Percentiles rank a stretch among this genome's conserved stretches.
Conservation (phyloP, 2,797 vertebrate genomes). For the Sebastes wilsoni region DNA sequence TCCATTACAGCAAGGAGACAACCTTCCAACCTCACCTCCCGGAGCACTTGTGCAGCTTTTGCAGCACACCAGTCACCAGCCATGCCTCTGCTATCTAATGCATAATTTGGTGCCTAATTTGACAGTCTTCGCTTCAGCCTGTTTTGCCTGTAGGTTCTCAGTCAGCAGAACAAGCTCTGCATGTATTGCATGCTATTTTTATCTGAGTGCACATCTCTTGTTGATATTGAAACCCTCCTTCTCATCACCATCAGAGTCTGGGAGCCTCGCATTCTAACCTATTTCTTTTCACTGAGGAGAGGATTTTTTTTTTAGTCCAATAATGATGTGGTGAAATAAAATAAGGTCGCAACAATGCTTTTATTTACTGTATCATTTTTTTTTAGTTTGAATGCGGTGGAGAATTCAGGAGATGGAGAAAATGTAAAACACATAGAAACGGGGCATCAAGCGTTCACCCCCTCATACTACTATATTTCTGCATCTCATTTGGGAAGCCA, state of each 20-base stretch:
- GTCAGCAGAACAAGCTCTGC: constrained; percentile 67
- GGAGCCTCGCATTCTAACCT: constrained; percentile 23
- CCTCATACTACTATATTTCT: constrained; percentile 6
- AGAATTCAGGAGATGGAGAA: neutral
- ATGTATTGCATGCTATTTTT: constrained; percentile 62
- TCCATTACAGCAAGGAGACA: constrained; percentile 50
- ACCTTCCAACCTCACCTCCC: constrained; percentile 45
- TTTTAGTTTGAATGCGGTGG: neutral
- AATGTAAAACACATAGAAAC: constrained; percentile 8
- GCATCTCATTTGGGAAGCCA: constrained; percentile 32
- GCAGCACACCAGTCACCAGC: constrained; percentile 51
- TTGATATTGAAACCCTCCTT: constrained; percentile 59
- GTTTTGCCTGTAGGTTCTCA: constrained; percentile 52
- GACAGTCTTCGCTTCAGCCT: constrained; percentile 62
- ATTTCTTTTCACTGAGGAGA: neutral
- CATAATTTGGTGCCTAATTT: constrained; percentile 76
- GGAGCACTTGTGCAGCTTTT: constrained; percentile 43
- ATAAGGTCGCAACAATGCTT: constrained; percentile 5
- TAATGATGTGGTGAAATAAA: constrained; percentile 30
- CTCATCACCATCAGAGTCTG: constrained; percentile 44
- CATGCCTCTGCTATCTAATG: constrained; percentile 65
- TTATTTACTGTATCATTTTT: constrained; percentile 21
- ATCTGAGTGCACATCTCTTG: constrained; percentile 61
- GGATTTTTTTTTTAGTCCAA: neutral
- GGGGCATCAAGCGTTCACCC: constrained; percentile 15